Base-by-base conservation (phyloP, 2,888 invertebrate species). In the Drosophila meridiana region DNA sequence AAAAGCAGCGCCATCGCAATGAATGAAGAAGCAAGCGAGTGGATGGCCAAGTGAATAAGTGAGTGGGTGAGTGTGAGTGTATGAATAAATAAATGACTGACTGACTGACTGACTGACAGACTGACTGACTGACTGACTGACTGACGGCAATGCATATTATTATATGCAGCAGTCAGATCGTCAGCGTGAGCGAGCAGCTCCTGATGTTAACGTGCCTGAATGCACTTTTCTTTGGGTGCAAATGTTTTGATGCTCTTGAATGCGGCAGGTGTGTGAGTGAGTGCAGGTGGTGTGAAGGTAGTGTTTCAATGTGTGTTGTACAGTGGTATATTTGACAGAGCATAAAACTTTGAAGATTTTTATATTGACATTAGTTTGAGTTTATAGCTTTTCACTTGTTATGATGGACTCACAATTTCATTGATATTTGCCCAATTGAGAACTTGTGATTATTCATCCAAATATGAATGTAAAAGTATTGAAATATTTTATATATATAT, bases 1-100 rank as follows among this genome's bases (percentile, higher is more conserved):
- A 89, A 85, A 89, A 89, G 79, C 82, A 83, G 69, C 73, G 87
- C 62, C 74, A 63, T 64, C 65, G 74, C 69, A 73, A 69, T 71
- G 76, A 73, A 70, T 76, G 80, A 76, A 70, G 62, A 76, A 76
- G 63, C 67, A 77, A 63, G 77, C 69, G 73, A 72, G 60, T 66
- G 66, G 9, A 53, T 67, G 76, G 48, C 34, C 30, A 43, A 61
- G 47, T 76, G 73, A 62, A 57, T 57, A 79, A 68, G 73, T 62
- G 74, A 66, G 67, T 45, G 65, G 26, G 43, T 34, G 56, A 20
- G 63, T 34, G 61, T 61, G 67, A 78, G 50, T 67, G 72, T 68
- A 60, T 78, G 69, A 64, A 69, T 75, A 63, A 70, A 64, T 57
- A 32, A 82, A 69, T 81, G 84, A 75, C 61, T 65, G 72, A 71